Percentiles rank a stretch among this genome's conserved stretches.
phyloP scores from a whole-genome alignment of 2,888 invertebrate genomes.

The Cephus sareptanus region DNA sequence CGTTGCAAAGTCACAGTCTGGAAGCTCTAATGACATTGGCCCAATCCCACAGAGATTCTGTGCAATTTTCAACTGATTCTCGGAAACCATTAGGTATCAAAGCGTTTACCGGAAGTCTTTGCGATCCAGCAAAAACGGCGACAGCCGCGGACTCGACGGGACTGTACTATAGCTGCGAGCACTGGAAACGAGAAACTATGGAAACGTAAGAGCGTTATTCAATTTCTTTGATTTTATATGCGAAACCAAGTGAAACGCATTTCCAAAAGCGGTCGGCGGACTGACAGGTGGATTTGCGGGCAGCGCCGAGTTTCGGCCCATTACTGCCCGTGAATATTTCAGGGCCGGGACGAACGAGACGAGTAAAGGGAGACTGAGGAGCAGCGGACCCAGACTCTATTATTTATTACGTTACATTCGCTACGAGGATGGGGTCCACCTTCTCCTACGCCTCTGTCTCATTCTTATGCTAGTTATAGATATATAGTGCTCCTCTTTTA shows the following conservation, averaged over 20 bases:
- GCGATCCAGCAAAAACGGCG: neutral
- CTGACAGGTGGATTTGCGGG: constrained; percentile 26
- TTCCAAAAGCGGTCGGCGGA: constrained; percentile 19
- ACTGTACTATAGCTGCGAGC: neutral
- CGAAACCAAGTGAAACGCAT: neutral
- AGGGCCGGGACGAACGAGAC: constrained; percentile 26
- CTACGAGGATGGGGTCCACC: constrained; percentile 29
- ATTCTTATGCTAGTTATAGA: neutral
- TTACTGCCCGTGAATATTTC: constrained; percentile 52
- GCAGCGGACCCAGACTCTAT: constrained; percentile 48
- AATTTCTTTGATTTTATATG: neutral
- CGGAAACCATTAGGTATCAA: neutral
- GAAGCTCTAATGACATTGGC: neutral
- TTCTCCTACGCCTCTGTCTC: constrained; percentile 18
- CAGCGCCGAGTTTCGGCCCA: constrained; percentile 34
- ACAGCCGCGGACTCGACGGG: neutral
- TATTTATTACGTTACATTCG: constrained; percentile 55
- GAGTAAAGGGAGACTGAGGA: constrained; percentile 30
- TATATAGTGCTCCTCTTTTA: neutral
- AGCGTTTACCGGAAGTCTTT: neutral
- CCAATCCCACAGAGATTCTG: neutral
- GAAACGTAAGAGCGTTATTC: neutral
- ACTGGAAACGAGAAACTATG: neutral
- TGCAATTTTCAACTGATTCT: neutral
- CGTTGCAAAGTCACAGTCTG: neutral